These are phyloP conservation scores for Calliscelio sp. DNA, from an alignment of 2,888 invertebrate genomes.

Conservation along the genomic window DNA sequence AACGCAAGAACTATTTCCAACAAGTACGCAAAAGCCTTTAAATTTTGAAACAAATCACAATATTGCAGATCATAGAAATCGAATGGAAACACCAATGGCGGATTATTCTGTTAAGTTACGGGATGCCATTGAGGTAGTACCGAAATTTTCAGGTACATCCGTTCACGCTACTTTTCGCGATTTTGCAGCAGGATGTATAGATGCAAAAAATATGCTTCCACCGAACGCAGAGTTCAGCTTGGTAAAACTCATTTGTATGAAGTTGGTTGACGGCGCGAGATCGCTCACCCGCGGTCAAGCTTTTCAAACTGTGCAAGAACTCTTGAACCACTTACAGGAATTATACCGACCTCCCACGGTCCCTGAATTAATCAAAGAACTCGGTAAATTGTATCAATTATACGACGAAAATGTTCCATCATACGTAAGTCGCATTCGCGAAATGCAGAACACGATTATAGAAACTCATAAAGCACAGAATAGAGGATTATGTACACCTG, in stretches of 20 bases:
- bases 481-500: neutral
- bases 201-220: constrained; percentile 23
- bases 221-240: neutral
- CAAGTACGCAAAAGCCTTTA: no score
- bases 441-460: neutral
- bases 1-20: no score
- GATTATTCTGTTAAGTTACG: no score
- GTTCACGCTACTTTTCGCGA: neutral
- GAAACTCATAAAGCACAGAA: neutral
- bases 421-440: neutral
- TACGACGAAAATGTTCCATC: constrained; percentile 27
- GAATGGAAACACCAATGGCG: no score
- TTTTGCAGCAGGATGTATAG: constrained; percentile 18
- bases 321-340: neutral
- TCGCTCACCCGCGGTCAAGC: neutral
- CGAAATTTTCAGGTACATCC: no score
- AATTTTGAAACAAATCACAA: no score
- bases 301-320: constrained; percentile 7
- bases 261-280: constrained; percentile 1
- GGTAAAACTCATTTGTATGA: constrained; percentile 9
- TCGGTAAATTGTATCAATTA: neutral
- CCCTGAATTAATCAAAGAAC: constrained; percentile 3
- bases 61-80: no score
- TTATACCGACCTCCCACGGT: constrained; percentile 6
- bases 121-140: no score